Evolutionary conservation across 2,113 vertebrate genomes (phyloP), one percentile per base, ranked within the genome.

Genomic region (Cyprinodon tularosa): DNA sequence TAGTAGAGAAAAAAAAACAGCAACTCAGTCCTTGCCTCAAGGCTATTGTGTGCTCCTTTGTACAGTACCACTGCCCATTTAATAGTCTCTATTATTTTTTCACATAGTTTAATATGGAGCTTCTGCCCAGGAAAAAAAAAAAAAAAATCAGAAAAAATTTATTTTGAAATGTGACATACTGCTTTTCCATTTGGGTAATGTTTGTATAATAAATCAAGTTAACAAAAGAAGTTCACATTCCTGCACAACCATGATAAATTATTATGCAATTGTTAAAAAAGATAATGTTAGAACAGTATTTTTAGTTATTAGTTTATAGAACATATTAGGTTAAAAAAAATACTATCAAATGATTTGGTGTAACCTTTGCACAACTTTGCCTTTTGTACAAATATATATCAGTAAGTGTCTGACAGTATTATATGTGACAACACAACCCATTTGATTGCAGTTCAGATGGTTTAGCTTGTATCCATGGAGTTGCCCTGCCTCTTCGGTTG

Each of bases 1-100:
- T 44, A 17, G 53, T 4, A 38, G 5, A 12, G 39, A 66, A 50
- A 77, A 72, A 80, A 53, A 53, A 53, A 53, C 14, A 29, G 12
- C 17, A 40, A 44, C 17, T 65, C 45, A 66, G 37, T 74, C 50
- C 2, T 4, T 47, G 66, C 68, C 72, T 74, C 66, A 71, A 82
- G 78, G 66, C 47, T 59, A 63, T 38, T 44, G 20, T 62, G 20
- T 20, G 44, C 3, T 6, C n/a, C 62, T 53, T n/a, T 20, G 50
- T 9, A 17, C 50, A 8, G 50, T 5, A 57, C 20, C 50, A 57
- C 50, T n/a, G 6, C 17, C 20, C n/a, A 8, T 15, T 50, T 50
- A 20, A 50, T 42, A 6, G 9, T 48, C 47, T 15, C 13, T 48
- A 14, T 50, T 50, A 6, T 17, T 57, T 57, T 20, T n/a, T 57